Conservation (phyloP, 2,888 invertebrate genomes). For the Ditula angustiorana region DNA sequence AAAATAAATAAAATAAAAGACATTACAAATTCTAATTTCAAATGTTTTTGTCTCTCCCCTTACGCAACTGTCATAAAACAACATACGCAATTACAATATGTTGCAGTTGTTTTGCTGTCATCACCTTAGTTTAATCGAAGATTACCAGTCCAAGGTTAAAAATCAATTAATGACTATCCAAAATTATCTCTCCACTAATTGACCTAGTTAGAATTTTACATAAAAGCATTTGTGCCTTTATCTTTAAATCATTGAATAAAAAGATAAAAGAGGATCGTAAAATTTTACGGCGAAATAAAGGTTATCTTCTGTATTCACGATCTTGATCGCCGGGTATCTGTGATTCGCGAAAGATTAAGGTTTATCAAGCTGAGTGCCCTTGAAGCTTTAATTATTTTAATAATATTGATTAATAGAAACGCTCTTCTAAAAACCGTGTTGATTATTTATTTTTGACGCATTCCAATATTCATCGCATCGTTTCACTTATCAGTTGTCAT, state of each 20-base stretch:
- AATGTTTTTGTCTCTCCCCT: no score
- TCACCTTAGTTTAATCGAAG: background rate
- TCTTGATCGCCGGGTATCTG: conserved; percentile 9
- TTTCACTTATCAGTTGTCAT: no score
- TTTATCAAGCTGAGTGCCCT: conserved; percentile 7
- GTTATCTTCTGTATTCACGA: background rate
- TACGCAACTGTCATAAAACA: no score
- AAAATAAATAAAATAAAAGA: no score
- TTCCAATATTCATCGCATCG: no score
- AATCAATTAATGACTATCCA: background rate
- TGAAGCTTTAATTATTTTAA: background rate
- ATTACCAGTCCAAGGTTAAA: background rate
- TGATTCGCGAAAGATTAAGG: conserved; percentile 9
- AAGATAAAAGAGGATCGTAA: conserved; percentile 5
- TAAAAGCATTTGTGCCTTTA: background rate
- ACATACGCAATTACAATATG: no score
- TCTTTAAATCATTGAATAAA: conserved; percentile 7
- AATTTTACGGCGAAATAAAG: conserved; percentile 1
- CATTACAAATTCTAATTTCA: no score
- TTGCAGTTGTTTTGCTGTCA: no score
- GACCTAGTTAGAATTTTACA: conserved; percentile 1
- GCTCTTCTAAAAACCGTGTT: background rate
- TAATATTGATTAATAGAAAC: background rate
- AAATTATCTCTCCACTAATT: background rate
- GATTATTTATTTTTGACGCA: background rate